phyloP scores from a whole-genome alignment of 2,797 vertebrate genomes.

The Sylvia borin region DNA sequence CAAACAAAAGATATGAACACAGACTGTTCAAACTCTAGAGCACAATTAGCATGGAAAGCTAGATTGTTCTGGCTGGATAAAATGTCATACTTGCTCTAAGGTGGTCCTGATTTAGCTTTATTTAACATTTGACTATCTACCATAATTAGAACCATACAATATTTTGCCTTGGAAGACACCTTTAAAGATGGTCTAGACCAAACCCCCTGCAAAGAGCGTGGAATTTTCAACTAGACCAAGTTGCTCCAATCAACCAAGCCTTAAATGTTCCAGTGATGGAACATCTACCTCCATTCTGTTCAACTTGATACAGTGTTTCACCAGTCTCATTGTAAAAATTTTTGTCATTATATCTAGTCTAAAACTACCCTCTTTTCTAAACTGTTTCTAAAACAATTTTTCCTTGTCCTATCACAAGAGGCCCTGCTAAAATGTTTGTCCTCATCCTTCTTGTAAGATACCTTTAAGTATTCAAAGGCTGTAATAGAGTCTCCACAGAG shows the following conservation, averaged over 20 bases:
- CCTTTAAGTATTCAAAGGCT: not conserved
- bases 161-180: not conserved
- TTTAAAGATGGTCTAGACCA: not conserved
- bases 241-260: not conserved
- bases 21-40: not conserved
- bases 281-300: not conserved
- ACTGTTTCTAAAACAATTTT: not conserved
- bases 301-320: not conserved
- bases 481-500: not conserved
- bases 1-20: not conserved
- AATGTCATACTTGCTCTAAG: not conserved
- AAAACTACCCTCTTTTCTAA: not conserved
- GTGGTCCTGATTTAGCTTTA: not conserved
- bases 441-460: not conserved
- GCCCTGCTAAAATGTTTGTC: not conserved
- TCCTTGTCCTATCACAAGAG: not conserved
- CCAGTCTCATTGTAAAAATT: not conserved
- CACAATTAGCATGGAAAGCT: not conserved
- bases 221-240: not conserved
- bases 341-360: not conserved
- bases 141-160: not conserved
- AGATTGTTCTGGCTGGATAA: not conserved
- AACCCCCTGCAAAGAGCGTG: not conserved
- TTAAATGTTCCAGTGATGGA: not conserved
- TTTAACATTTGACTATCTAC: not conserved